phyloP scores from a whole-genome alignment of 2,888 invertebrate species.

The Scaeva pyrastri region DNA sequence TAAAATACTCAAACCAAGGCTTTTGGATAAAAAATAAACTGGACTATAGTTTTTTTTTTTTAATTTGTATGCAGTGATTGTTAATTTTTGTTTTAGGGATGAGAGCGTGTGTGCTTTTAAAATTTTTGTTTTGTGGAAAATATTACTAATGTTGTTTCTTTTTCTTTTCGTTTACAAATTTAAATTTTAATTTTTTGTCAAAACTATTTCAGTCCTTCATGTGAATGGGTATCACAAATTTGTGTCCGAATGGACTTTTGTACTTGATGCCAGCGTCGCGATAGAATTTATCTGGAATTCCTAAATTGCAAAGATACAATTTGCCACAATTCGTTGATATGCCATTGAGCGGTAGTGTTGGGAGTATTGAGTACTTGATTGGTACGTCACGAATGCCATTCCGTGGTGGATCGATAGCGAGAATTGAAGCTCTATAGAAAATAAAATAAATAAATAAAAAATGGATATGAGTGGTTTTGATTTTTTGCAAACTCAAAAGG shows the following conservation, averaged over 20 bases:
- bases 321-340: conserved; percentile 87
- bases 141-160: conserved; percentile 61
- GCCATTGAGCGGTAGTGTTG: conserved; percentile 89
- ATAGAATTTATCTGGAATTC: conserved; percentile 91
- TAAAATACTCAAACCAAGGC: not conserved
- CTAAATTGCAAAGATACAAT: conserved; percentile 93
- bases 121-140: conserved; percentile 40
- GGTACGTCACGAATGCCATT: conserved; percentile 86
- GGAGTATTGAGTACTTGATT: conserved; percentile 89
- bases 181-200: conserved; percentile 76
- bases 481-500: no score
- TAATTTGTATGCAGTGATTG: conserved; percentile 46
- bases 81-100: conserved; percentile 36
- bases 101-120: conserved; percentile 29
- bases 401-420: conserved; percentile 91
- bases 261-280: conserved; percentile 90
- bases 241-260: conserved; percentile 93
- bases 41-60: not conserved
- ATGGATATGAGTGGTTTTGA: no score
- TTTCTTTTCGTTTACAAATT: conserved; percentile 59
- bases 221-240: conserved; percentile 91
- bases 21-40: not conserved
- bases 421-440: conserved; percentile 87
- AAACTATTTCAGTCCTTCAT: conserved; percentile 83
- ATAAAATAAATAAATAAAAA: not conserved